Evolutionary conservation across 1,140 invertebrate species (phyloP).

Genomic region (Halictus rubicundus): DNA sequence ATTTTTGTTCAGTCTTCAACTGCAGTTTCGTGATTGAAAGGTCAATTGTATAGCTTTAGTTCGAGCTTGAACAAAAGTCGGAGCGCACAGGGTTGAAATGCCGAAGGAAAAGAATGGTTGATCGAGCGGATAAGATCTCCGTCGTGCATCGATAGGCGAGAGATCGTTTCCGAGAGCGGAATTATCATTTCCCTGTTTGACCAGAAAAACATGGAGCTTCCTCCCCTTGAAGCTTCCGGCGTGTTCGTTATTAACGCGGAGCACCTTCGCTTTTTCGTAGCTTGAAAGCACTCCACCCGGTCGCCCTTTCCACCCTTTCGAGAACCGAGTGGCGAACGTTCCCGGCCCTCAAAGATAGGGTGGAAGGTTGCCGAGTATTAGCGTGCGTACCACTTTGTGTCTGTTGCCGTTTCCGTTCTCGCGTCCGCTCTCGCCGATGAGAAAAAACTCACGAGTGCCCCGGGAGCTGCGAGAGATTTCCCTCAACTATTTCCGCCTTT

Average conservation of each 20-base stretch:
- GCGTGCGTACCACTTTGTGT: conserved; percentile 46
- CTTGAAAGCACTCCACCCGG: conserved; percentile 55
- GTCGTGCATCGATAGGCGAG: neutral
- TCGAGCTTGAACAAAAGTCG: neutral
- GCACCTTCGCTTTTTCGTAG: conserved; percentile 52
- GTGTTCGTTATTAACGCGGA: conserved; percentile 56
- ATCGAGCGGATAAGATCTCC: too few relatives aligned
- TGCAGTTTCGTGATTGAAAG: too few relatives aligned
- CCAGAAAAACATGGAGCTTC: conserved; percentile 42
- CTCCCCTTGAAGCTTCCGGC: conserved; percentile 15
- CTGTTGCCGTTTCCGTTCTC: conserved; percentile 33
- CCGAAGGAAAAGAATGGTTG: neutral
- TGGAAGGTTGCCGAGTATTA: conserved; percentile 28
- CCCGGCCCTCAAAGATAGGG: conserved; percentile 44
- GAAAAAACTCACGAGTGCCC: conserved; percentile 2
- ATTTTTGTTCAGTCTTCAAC: too few relatives aligned
- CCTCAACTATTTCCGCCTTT: conserved; percentile 65
- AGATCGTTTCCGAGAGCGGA: neutral
- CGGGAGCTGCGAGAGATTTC: conserved; percentile 24
- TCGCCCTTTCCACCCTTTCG: conserved; percentile 41
- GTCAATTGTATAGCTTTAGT: too few relatives aligned
- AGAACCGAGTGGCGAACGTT: conserved; percentile 46
- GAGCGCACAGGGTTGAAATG: neutral
- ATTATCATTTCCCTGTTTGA: conserved; percentile 41
- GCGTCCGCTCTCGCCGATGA: neutral